Evolutionary conservation across 2,888 invertebrate genomes (phyloP).

Genomic region (Perdita meconis): DNA sequence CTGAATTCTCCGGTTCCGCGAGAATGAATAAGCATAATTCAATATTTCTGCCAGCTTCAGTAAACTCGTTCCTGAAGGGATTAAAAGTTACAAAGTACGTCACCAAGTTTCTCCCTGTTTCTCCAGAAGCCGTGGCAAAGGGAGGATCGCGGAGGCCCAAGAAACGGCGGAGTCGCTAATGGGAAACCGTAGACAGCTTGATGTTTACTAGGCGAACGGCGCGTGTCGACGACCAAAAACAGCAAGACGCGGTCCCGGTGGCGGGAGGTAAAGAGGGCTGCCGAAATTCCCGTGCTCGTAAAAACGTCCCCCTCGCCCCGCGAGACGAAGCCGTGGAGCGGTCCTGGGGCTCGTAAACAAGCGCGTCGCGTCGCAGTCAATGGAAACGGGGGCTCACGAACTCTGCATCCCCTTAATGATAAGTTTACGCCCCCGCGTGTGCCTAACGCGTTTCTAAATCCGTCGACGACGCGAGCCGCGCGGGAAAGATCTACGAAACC

Average conservation of each 20-base stretch:
- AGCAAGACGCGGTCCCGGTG: neutral
- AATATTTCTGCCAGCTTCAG: too few relatives aligned
- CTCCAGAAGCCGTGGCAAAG: neutral
- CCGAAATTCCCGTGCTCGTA: constrained; percentile 23
- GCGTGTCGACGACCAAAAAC: constrained; percentile 24
- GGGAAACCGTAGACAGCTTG: neutral
- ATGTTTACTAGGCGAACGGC: constrained; percentile 8
- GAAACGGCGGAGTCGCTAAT: neutral
- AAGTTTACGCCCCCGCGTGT: constrained; percentile 64
- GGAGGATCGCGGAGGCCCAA: neutral
- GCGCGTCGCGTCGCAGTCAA: constrained; percentile 51
- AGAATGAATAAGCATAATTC: too few relatives aligned
- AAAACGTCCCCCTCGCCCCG: constrained; percentile 19
- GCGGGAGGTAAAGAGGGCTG: too few relatives aligned
- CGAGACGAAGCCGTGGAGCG: neutral
- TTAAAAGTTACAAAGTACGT: too few relatives aligned
- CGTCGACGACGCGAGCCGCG: constrained; percentile 50
- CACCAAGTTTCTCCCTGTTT: too few relatives aligned
- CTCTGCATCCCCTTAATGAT: constrained; percentile 57
- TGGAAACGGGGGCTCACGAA: constrained; percentile 36
- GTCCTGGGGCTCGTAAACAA: constrained; percentile 47
- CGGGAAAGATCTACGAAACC: constrained; percentile 66
- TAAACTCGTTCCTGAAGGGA: too few relatives aligned
- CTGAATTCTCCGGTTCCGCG: too few relatives aligned
- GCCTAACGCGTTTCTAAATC: constrained; percentile 67